Evolutionary conservation across 2,113 vertebrate species (phyloP).

Genomic region (Hypocryptadius cinnamomeus): DNA sequence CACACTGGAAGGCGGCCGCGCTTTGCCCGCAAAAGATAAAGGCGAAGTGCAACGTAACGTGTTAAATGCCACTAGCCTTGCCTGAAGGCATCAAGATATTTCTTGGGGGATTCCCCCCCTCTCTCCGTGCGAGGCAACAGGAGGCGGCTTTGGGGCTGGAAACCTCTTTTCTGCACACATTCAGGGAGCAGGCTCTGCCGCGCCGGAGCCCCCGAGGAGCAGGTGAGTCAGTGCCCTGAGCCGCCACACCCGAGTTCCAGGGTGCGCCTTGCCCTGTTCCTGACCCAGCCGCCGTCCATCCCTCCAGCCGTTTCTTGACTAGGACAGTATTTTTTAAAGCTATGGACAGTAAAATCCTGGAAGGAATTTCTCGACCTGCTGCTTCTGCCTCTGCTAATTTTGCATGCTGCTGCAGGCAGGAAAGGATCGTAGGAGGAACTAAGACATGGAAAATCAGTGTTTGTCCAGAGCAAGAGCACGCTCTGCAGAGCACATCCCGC

Average conservation of each 20-base stretch:
- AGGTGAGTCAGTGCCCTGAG: background rate
- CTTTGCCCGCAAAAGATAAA: background rate
- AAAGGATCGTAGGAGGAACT: background rate
- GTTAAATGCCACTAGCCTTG: background rate
- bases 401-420: background rate
- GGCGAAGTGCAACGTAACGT: background rate
- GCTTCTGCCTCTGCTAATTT: background rate
- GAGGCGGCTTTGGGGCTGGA: background rate
- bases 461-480: background rate
- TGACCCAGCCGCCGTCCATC: background rate
- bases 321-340: background rate
- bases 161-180: background rate
- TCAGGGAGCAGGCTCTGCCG: background rate
- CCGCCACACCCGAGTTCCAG: background rate
- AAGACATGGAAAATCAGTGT: background rate
- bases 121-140: background rate
- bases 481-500: background rate
- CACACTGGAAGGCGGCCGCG: rapidly evolving
- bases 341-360: background rate
- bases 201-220: background rate
- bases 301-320: background rate
- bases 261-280: background rate
- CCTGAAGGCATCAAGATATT: background rate
- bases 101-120: background rate
- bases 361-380: background rate